Evolutionary conservation across 2,888 invertebrate species (phyloP), one percentile per base, ranked within the genome.

Genomic region (Acrobasis suavella): DNA sequence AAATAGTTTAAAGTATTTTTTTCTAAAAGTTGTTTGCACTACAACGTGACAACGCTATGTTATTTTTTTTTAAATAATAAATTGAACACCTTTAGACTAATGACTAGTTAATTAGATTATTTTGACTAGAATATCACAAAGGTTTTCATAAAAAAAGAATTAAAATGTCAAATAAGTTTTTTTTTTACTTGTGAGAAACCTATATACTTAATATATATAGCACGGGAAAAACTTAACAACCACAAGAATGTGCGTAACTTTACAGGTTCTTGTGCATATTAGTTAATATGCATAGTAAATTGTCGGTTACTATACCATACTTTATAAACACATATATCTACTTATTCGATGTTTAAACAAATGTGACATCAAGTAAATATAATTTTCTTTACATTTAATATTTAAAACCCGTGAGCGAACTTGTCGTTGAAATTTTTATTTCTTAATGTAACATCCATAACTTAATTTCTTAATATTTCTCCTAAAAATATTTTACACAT

Each of bases 371-470:
- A 2, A 9, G 3, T 17, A 63, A 60, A 67, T 63, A 12, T 69
- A 67, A 58, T 63, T 72, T 65, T 73, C 55, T 65, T 60, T 68
- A 69, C 65, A 67, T 62, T 67, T 65, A 66, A 60, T 64, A 65
- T 65, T 70, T 62, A 67, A 70, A 67, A 85, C 85, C 85, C 85
- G 86, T 86, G 76, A 81, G 73, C 78, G 85, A 86, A 86, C 85
- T 85, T 83, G 83, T 80, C 69, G 58, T 66, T 68, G 62, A 62
- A 12, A n/a, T 46, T 46, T 46, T 3, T 62, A 58, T 63, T 32
- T 58, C 54, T 55, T 50, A 56, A 10, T 15, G 60, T 51, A 51
- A 32, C 37, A 56, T 12, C 51, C 22, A 49, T 64, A 2, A 58
- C 15, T 32, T 59, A 62, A 1, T 55, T 55, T 8, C 14, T 42